phyloP scores from a whole-genome alignment of 2,888 invertebrate genomes.

The Cyaniris semiargus region DNA sequence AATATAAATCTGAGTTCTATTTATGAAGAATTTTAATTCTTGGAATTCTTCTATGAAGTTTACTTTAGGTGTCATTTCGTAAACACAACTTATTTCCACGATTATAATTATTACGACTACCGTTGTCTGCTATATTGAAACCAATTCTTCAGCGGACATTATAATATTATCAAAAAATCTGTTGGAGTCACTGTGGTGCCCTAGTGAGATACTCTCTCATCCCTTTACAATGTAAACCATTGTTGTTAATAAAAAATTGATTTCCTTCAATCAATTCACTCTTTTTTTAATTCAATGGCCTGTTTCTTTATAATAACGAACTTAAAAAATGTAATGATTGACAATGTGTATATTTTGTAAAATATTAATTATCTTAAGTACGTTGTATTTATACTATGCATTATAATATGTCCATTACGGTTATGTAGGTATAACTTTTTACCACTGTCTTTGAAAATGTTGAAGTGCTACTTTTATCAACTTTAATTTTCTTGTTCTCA shows the following conservation, averaged over 20 bases:
- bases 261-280: background rate
- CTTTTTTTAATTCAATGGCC: background rate
- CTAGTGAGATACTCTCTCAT: background rate
- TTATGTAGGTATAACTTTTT: slow-evolving; percentile 15
- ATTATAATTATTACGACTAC: no score
- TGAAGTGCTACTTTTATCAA: background rate
- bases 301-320: slow-evolving; percentile 1
- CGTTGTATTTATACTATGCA: slow-evolving; percentile 59
- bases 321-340: slow-evolving; percentile 42
- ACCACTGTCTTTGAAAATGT: background rate
- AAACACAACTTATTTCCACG: no score
- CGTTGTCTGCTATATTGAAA: no score
- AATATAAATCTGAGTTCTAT: background rate
- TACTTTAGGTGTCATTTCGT: no score
- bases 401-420: slow-evolving; percentile 31
- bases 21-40: no score
- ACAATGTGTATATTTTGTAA: slow-evolving; percentile 71
- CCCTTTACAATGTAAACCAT: background rate
- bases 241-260: background rate
- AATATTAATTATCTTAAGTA: slow-evolving; percentile 57
- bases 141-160: no score
- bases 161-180: no score
- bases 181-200: background rate
- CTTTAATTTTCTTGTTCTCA: slow-evolving; percentile 12
- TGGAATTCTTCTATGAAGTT: no score